Evolutionary conservation across 1,140 invertebrate species (phyloP), one percentile per base, ranked within the genome.

Genomic region (Drosophila lini): DNA sequence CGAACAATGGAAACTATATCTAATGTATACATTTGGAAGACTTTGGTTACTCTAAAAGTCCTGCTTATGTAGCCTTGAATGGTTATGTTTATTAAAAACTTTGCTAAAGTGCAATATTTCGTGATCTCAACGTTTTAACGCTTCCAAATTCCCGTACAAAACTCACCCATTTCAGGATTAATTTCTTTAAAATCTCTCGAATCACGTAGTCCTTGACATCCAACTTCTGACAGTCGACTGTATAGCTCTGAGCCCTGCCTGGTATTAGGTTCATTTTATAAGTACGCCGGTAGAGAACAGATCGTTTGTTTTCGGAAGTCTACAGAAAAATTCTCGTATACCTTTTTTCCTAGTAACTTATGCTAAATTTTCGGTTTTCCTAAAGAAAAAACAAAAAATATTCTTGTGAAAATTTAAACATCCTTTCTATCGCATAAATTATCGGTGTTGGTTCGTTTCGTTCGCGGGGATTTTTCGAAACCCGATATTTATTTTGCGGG

Each of bases 241-340:
- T 47, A 13, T 16, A 22, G 13, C 1, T 34, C 1, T 5, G 3
- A 3, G 5, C 7, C 13, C 13, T 3, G 13, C 5, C n/a, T 10
- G 55, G 11, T 3, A 22, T 42, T 5, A 40, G 38, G 56, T 55
- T 62, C 32, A 74, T 63, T 74, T 74, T 50, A 74, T 50, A 55
- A 15, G 58, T 63, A 55, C 48, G 19, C 52, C 59, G 48, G 59
- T 74, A 38, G n/a, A 40, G 38, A 74, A 64, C 73, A 75, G 58
- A 74, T 60, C 36, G 40, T 70, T 50, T 3, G 25, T 67, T 69
- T 71, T 50, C 31, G n/a, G 44, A 74, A 32, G 19, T 36, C n/a
- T 19, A 40, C 52, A 75, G 60, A 75, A 40, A 63, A 74, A 60
- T 31, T 59, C 9, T 28, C 28, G 25, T 68, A 3, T 60, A 44